phyloP scores from a whole-genome alignment of 1,140 invertebrate species.

The Gryon sp. region DNA sequence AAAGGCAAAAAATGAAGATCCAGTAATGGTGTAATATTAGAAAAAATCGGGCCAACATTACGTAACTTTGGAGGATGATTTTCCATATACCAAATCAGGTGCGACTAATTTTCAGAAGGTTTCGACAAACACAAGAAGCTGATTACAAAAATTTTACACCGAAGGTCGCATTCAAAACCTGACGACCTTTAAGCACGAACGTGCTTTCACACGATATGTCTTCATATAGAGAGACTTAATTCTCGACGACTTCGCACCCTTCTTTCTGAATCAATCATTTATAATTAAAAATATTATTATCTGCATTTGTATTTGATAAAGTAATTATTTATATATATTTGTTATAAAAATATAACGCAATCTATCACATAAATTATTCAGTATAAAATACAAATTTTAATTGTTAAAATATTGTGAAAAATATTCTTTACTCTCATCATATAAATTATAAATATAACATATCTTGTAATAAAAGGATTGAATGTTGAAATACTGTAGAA shows the following conservation, averaged over 20 bases:
- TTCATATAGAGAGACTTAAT: conserved; percentile 27
- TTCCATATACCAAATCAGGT: conserved; percentile 1
- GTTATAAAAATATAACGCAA: too few relatives aligned
- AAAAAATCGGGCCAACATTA: conserved; percentile 43
- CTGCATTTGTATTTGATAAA: too few relatives aligned
- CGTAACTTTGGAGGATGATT: conserved; percentile 14
- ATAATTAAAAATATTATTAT: conserved; percentile 9
- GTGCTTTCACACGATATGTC: conserved; percentile 39
- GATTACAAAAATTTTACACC: conserved; percentile 25
- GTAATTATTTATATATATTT: too few relatives aligned
- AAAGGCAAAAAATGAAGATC: conserved; percentile 2
- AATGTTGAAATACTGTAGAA: too few relatives aligned
- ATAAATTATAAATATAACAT: too few relatives aligned
- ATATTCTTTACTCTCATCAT: too few relatives aligned
- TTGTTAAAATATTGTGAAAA: too few relatives aligned
- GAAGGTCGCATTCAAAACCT: conserved; percentile 44
- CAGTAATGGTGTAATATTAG: conserved; percentile 40
- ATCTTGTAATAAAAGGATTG: too few relatives aligned
- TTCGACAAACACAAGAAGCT: not conserved
- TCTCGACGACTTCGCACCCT: conserved; percentile 9
- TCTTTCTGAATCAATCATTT: conserved; percentile 23
- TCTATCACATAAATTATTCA: too few relatives aligned
- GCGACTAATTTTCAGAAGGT: not conserved
- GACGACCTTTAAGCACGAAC: conserved; percentile 46
- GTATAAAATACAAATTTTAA: too few relatives aligned